Percentiles rank a stretch among this genome's conserved stretches.
Evolutionary conservation across 2,888 invertebrate genomes (phyloP).

Genomic region (Dryococelus australis): DNA sequence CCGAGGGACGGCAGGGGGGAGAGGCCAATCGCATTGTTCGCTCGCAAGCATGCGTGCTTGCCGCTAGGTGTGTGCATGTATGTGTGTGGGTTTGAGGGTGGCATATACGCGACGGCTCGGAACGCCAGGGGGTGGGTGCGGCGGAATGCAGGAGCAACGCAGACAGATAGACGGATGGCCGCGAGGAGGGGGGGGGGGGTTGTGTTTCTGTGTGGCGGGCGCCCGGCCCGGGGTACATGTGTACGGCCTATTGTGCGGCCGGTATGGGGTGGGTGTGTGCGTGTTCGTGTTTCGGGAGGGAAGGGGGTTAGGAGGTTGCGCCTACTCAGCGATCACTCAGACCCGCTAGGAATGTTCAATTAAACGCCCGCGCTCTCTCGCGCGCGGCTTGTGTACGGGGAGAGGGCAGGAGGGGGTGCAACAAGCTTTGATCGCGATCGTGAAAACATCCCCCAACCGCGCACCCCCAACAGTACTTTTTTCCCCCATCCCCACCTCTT

Average conservation of each 20-base stretch:
- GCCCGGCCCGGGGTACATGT: background rate
- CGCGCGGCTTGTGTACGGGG: background rate
- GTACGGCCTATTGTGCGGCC: background rate
- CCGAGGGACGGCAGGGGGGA: no score
- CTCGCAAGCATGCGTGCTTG: conserved; percentile 19
- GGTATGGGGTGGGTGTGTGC: no score
- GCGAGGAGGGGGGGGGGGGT: no score
- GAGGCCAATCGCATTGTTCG: conserved; percentile 21
- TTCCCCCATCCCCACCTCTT: background rate
- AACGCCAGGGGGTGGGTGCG: background rate
- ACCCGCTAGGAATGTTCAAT: conserved; percentile 25
- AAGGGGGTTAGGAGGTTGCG: background rate
- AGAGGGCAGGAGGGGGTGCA: background rate
- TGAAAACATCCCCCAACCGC: background rate
- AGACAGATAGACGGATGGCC: background rate
- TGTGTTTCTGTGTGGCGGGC: no score
- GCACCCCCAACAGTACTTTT: background rate
- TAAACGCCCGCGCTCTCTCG: background rate
- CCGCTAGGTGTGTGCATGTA: conserved; percentile 16
- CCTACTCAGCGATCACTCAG: conserved; percentile 24
- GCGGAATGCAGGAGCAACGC: background rate
- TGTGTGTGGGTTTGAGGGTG: background rate
- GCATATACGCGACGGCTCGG: background rate
- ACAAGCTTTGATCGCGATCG: background rate
- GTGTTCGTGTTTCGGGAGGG: background rate